Base-by-base conservation (phyloP, 1,140 invertebrate species). In the Drosophila hydei region DNA sequence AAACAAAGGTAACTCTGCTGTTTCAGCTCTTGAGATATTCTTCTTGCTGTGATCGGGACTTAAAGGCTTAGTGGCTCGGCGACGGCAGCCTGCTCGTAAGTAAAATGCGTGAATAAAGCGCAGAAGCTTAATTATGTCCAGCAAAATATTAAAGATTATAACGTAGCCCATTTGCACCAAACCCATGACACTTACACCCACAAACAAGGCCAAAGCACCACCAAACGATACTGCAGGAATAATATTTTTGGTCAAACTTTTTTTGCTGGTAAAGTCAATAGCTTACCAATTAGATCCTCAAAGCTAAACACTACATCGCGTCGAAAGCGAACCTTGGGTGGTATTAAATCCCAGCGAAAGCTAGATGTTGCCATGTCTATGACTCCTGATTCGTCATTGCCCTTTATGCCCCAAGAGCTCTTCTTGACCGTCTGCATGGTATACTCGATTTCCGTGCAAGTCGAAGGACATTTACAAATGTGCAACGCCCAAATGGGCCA, bases 301-400 rank as follows among this genome's bases (percentile, higher is more conserved):
- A 92, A 91, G 33, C 92, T 91, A 23, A 92, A 92, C 0, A 92
- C 76, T 8, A 92, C 85, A 69, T 92, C 92, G 2, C 91, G 69
- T 8, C 91, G 72, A 25, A 92, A 71, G 1, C 91, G 74, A 1
- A 92, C 80, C 40, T 92, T 92, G 1, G 92, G 91, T 0, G 90
- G 83, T 55, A 91, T 84, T 1, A 92, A 18, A 56, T 92, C 91
- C 89, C 90, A 91, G 1, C 91, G 89, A 42, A 92, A 92, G 19
- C 87, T 91, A 0, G 90, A 91, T 1, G 85, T 91, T 0, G 77
- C 89, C 25, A 72, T 73, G 45, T 91, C 89, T 21, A 71, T 54
- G 14, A 56, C 77, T 0, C 40, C 11, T 18, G 54, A 21, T 14
- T 91, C 87, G 1, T 91, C 89, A 2, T 73, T 77, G 21, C 56